These are phyloP conservation scores for Isaurus tuberculatus DNA, from an alignment of 92 coral and sea anemone genomes.

Conservation along the genomic window DNA sequence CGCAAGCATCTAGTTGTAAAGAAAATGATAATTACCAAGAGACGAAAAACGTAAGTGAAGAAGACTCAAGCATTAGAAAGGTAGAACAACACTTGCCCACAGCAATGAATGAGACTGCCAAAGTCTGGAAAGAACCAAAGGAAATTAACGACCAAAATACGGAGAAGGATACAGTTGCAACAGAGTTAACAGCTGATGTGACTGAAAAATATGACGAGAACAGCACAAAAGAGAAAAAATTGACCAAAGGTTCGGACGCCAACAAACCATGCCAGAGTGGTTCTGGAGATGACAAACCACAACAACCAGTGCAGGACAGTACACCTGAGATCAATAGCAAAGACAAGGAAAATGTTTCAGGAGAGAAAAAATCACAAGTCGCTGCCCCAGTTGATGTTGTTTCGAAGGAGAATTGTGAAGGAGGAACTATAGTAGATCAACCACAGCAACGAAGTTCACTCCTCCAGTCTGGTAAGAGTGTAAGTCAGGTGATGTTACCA, in stretches of 20 bases:
- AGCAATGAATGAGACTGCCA: background rate
- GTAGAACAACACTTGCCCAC: background rate
- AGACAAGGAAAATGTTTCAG: conserved; percentile 1
- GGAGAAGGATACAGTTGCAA: conserved; percentile 6
- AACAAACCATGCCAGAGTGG: background rate
- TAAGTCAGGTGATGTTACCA: conserved; percentile 59
- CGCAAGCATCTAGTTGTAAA: background rate
- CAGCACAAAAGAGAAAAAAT: background rate
- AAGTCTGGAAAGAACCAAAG: background rate
- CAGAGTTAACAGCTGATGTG: background rate
- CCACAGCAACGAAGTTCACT: conserved; percentile 35
- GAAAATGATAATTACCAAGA: background rate
- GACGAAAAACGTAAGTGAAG: background rate
- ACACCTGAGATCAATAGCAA: conserved; percentile 5
- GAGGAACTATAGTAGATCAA: conserved; percentile 7
- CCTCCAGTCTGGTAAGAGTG: conserved; percentile 45
- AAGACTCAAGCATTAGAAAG: background rate
- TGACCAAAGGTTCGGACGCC: background rate
- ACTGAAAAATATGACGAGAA: background rate
- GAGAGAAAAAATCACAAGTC: background rate
- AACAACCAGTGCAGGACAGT: conserved; percentile 1
- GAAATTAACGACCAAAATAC: conserved; percentile 11
- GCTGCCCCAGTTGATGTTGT: conserved; percentile 31
- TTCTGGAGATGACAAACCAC: conserved; percentile 6
- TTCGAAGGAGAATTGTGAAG: background rate